phyloP scores from a whole-genome alignment of 2,888 invertebrate genomes.

The Pterostichus niger region DNA sequence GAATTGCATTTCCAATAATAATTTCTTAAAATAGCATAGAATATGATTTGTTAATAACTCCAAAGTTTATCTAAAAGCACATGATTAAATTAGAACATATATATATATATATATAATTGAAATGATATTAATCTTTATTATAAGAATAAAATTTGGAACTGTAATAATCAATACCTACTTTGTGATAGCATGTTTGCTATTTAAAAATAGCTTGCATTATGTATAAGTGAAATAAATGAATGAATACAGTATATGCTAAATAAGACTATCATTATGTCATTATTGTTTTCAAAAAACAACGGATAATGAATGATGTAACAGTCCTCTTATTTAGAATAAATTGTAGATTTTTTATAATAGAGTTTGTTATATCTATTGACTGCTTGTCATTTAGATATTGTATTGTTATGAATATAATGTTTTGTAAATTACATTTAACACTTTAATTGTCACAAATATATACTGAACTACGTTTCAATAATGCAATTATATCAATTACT shows the following conservation, averaged over 20 bases:
- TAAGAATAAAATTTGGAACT: slow-evolving; percentile 43
- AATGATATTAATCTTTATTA: slow-evolving; percentile 26
- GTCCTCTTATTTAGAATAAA: slow-evolving; percentile 11
- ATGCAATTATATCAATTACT: neutral
- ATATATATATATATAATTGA: neutral
- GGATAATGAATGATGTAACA: neutral
- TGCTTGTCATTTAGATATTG: slow-evolving; percentile 42
- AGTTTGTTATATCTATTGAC: slow-evolving; percentile 34
- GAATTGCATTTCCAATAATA: slow-evolving; percentile 6
- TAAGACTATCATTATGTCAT: neutral
- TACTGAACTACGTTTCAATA: neutral
- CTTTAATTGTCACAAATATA: slow-evolving; percentile 45
- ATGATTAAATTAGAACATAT: slow-evolving; percentile 10
- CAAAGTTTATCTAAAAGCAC: slow-evolving; percentile 28
- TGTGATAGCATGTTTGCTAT: slow-evolving; percentile 58
- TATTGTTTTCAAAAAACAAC: neutral
- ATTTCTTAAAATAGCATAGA: slow-evolving; percentile 22
- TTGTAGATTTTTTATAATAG: slow-evolving; percentile 48
- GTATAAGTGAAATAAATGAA: slow-evolving; percentile 45
- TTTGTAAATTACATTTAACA: slow-evolving; percentile 49
- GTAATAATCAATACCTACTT: slow-evolving; percentile 48
- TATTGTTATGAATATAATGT: slow-evolving; percentile 25
- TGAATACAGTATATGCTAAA: slow-evolving; percentile 12
- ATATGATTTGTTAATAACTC: slow-evolving; percentile 4
- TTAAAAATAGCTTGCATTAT: slow-evolving; percentile 56